A percentile compares a stretch with the other conserved stretches of the same genome.
These are phyloP conservation scores for Drosophila gunungcola DNA, from an alignment of 1,140 invertebrate genomes.

Conservation along the genomic window DNA sequence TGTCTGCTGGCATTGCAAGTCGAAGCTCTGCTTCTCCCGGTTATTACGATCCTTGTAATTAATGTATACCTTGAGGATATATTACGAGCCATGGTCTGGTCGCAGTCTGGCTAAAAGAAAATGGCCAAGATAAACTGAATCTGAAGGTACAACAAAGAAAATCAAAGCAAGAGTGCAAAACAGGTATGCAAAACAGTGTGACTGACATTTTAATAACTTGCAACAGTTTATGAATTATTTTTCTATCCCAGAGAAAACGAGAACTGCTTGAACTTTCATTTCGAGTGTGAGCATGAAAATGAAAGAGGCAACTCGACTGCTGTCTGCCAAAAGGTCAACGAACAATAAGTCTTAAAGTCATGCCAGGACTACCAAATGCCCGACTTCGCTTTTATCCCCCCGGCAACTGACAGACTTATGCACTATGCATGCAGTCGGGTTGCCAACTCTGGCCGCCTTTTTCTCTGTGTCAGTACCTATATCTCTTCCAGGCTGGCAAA, in stretches of 20 bases:
- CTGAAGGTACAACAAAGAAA: conserved; percentile 38
- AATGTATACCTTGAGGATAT: conserved; percentile 80
- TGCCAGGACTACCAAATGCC: conserved; percentile 43
- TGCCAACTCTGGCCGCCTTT: conserved; percentile 47
- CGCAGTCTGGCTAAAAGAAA: conserved; percentile 34
- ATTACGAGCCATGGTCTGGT: conserved; percentile 24
- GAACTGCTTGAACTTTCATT: conserved; percentile 39
- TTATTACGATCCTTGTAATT: conserved; percentile 77
- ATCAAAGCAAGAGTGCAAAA: conserved; percentile 19
- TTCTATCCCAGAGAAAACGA: conserved; percentile 20
- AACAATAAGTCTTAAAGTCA: conserved; percentile 67
- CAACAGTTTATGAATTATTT: conserved; percentile 43
- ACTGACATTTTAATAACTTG: conserved; percentile 59
- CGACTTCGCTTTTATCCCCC: conserved; percentile 1
- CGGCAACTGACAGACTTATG: conserved; percentile 68
- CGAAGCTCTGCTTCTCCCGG: conserved; percentile 18
- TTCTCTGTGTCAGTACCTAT: conserved; percentile 4
- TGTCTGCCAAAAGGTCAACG: conserved; percentile 46
- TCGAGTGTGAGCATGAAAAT: conserved; percentile 17
- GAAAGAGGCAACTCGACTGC: conserved; percentile 22
- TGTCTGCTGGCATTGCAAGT: conserved; percentile 36
- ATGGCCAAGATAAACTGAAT: conserved; percentile 23
- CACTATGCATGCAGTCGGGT: conserved; percentile 73
- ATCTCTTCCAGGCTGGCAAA: conserved; percentile 22
- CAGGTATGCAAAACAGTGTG: conserved; percentile 23